Base-by-base conservation (phyloP, 2,888 invertebrate species). In the Nomada flava region DNA sequence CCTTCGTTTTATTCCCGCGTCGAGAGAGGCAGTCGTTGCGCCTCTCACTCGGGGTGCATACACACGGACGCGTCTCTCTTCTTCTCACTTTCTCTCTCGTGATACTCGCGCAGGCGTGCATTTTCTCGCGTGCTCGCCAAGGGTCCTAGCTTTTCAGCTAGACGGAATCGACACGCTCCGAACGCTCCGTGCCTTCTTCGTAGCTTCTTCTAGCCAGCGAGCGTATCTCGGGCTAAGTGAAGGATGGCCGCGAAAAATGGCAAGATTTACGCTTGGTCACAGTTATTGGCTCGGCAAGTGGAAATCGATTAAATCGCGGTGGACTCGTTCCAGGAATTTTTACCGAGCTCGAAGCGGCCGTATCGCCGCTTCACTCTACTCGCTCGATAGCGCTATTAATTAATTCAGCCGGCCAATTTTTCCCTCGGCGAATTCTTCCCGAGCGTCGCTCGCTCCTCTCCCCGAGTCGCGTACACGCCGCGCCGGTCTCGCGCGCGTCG, bases 361-460 rank as follows among this genome's bases (percentile, higher is more conserved):
- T 60, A 60, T 60, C 69, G 57, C 67, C 47, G 70, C 65, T 60
- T 52, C 82, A 47, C 71, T 60, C 68, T 76, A 63, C 83, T 53
- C 74, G 20, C 73, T 75, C 83, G 84, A 83, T 84, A 82, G 74
- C 77, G 42, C 82, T 83, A 77, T 83, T 83, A 83, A 82, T 83
- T 83, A 83, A 83, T 83, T 82, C 82, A 77, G 70, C 53, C 77
- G 82, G 70, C 18, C 76, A 67, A 82, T 74, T 83, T 83, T 83
- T 82, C 83, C 82, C 63, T 70, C 70, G 74, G 73, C 76, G 70
- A 83, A 83, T 82, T 77, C 73, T 83, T 74, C 68, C 9, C 15
- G 78, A 55, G 29, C 44, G 23, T 26, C 7, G 29, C 59, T 60
- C 59, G 1, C 23, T 29, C 29, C 29, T 36, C 59, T 60, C 26